These are phyloP conservation scores for Andrena chrysosceles DNA, from an alignment of 2,888 invertebrate species.

Conservation along the genomic window DNA sequence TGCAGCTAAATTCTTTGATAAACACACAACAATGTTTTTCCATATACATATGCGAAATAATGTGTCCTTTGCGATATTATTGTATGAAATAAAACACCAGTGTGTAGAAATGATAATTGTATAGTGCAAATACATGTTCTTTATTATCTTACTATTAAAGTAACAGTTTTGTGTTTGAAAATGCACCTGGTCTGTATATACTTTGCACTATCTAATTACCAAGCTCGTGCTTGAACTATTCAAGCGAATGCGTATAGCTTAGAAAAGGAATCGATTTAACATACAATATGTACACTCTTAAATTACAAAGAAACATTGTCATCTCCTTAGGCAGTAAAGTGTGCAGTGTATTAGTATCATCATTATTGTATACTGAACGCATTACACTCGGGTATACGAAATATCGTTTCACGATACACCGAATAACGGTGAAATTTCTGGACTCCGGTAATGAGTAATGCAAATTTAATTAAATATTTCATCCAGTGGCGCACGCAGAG, in stretches of 20 bases:
- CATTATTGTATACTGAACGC: slow-evolving; percentile 7
- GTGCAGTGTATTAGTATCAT: slow-evolving; percentile 37
- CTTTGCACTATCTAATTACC: slow-evolving; percentile 2
- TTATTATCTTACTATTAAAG: not conserved
- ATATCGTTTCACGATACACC: not conserved
- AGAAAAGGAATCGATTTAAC: slow-evolving; percentile 5
- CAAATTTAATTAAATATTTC: not conserved
- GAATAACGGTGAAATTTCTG: not conserved
- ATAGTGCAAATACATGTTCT: slow-evolving; percentile 1
- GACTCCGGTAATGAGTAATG: not conserved
- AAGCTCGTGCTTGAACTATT: slow-evolving; percentile 4
- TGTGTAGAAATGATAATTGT: slow-evolving; percentile 16
- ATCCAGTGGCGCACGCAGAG: no score
- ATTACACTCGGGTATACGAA: not conserved
- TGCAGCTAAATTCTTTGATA: not conserved
- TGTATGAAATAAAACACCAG: not conserved
- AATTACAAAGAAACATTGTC: slow-evolving; percentile 30
- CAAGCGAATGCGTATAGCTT: not conserved
- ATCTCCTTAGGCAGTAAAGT: slow-evolving; percentile 52
- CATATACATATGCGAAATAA: not conserved
- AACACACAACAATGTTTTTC: not conserved
- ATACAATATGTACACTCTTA: slow-evolving; percentile 4
- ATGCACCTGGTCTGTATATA: not conserved
- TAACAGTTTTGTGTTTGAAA: not conserved
- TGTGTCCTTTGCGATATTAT: not conserved